Conservation (phyloP, 1,140 invertebrate genomes). For the Leptopilina boulardi region DNA sequence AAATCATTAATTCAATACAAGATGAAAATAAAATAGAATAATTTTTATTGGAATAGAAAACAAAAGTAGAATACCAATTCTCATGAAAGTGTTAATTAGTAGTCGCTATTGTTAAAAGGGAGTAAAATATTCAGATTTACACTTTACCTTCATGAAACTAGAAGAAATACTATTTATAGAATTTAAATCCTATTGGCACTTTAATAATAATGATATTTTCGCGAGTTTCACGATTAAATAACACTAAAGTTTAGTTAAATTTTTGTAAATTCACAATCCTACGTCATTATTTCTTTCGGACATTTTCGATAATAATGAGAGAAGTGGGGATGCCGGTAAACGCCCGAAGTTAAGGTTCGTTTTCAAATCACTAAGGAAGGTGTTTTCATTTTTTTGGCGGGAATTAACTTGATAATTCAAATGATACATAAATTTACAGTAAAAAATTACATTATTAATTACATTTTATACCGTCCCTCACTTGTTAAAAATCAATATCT, state of each 20-base stretch:
- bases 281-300: conserved; percentile 58
- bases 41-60: background rate
- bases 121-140: background rate
- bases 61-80: background rate
- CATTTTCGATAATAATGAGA: conserved; percentile 38
- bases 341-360: conserved; percentile 49
- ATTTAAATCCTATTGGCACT: conserved; percentile 14
- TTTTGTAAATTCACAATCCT: conserved; percentile 41
- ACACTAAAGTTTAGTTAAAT: conserved; percentile 23
- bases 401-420: too few relatives aligned
- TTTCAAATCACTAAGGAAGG: conserved; percentile 32
- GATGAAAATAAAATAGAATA: background rate
- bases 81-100: conserved; percentile 1
- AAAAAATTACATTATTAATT: too few relatives aligned
- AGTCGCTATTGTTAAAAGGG: background rate
- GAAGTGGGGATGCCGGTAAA: conserved; percentile 46
- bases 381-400: too few relatives aligned
- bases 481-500: too few relatives aligned
- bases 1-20: background rate
- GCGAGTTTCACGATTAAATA: conserved; percentile 19
- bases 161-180: background rate
- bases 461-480: too few relatives aligned
- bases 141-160: conserved; percentile 54
- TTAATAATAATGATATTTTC: background rate
- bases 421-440: too few relatives aligned